Conservation (phyloP, 2,888 invertebrate genomes). For the Itoplectis maculator region DNA sequence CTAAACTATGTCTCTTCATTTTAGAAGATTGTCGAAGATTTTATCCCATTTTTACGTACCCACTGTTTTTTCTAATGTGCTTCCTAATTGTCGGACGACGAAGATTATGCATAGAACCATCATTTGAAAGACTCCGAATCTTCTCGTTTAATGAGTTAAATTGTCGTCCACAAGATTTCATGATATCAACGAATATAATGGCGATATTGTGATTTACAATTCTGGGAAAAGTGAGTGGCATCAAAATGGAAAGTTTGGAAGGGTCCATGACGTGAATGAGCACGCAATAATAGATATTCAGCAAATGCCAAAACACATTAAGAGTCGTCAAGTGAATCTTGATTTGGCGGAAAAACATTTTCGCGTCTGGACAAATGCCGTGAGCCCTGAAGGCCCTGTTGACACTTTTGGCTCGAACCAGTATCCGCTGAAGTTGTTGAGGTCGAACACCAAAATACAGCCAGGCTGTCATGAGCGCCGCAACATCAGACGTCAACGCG, state of each 20-base stretch:
- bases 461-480: slow-evolving; percentile 1
- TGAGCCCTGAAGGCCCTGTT: slow-evolving; percentile 1
- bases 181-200: slow-evolving; percentile 11
- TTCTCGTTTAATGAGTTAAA: slow-evolving; percentile 47
- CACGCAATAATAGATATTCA: background rate
- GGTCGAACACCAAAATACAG: slow-evolving; percentile 23
- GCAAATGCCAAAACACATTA: slow-evolving; percentile 18
- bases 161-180: slow-evolving; percentile 32
- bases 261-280: background rate
- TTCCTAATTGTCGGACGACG: background rate
- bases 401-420: background rate
- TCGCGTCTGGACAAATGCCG: background rate
- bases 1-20: no score
- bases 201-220: slow-evolving; percentile 11
- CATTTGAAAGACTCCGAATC: slow-evolving; percentile 12
- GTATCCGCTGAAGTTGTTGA: background rate
- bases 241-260: background rate
- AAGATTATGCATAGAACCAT: background rate
- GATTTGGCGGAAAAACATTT: background rate
- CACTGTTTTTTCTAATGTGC: background rate
- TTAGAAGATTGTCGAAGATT: no score
- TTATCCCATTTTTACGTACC: slow-evolving; percentile 1
- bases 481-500: slow-evolving; percentile 30
- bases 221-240: slow-evolving; percentile 13
- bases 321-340: background rate